Conservation (phyloP, 2,888 invertebrate genomes). For the Allophyes oxyacanthae region DNA sequence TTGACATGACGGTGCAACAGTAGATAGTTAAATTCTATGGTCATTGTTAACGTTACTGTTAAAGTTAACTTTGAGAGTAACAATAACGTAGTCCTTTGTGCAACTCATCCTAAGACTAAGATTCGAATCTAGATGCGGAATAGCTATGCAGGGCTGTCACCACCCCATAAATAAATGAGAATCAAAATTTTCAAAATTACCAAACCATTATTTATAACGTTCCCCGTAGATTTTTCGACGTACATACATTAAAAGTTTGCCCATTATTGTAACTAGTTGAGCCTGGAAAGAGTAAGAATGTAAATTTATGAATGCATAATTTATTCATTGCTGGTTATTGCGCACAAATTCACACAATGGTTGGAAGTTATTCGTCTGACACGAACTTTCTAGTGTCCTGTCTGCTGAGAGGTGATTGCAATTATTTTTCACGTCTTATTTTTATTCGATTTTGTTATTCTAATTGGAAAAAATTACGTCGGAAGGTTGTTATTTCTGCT, state of each 20-base stretch:
- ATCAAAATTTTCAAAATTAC: constrained; percentile 22
- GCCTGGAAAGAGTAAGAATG: constrained; percentile 64
- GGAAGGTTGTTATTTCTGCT: not conserved
- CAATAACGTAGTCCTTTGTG: too few relatives aligned
- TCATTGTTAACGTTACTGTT: too few relatives aligned
- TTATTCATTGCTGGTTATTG: constrained; percentile 78
- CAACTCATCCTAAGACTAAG: too few relatives aligned
- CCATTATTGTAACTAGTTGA: constrained; percentile 65
- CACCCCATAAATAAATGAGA: constrained; percentile 20
- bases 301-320: constrained; percentile 75
- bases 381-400: constrained; percentile 65
- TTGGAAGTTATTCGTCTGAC: constrained; percentile 73
- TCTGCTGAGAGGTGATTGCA: constrained; percentile 62
- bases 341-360: constrained; percentile 76
- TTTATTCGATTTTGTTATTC: constrained; percentile 35
- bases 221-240: constrained; percentile 16
- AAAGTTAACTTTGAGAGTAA: too few relatives aligned
- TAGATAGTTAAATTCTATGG: too few relatives aligned
- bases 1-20: too few relatives aligned
- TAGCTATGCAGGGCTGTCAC: too few relatives aligned
- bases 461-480: constrained; percentile 25
- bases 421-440: constrained; percentile 57
- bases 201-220: constrained; percentile 28
- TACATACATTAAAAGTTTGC: constrained; percentile 41
- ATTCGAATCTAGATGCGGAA: too few relatives aligned